Evolutionary conservation across 2,888 invertebrate species (phyloP).

Genomic region (Drosophila leonis): DNA sequence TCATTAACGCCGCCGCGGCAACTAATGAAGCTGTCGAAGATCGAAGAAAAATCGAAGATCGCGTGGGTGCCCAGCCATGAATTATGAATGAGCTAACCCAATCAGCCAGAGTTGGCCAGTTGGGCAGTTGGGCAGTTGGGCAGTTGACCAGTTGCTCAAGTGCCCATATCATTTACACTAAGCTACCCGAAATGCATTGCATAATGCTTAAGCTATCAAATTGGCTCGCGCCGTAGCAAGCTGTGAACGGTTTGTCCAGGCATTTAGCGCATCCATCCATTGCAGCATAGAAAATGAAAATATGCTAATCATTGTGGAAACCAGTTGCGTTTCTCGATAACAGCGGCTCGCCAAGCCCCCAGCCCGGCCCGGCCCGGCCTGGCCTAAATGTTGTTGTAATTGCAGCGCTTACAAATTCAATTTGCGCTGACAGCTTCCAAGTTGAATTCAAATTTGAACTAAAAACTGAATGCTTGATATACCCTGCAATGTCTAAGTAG

Average conservation of each 20-base stretch:
- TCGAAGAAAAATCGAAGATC: conserved; percentile 8
- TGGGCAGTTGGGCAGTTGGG: not conserved
- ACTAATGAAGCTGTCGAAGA: conserved; percentile 57
- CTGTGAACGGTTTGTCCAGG: conserved; percentile 28
- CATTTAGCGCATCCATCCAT: conserved; percentile 48
- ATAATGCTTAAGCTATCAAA: conserved; percentile 29
- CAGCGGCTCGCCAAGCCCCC: conserved; percentile 8
- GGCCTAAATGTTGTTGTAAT: conserved; percentile 9
- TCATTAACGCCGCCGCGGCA: conserved; percentile 16
- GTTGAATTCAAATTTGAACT: not conserved
- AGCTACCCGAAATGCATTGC: conserved; percentile 28
- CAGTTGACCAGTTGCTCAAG: conserved; percentile 5
- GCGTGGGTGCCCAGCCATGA: conserved; percentile 34
- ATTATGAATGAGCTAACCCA: conserved; percentile 40
- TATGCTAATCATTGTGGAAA: conserved; percentile 49
- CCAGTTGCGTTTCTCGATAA: conserved; percentile 39
- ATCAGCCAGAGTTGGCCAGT: conserved; percentile 16
- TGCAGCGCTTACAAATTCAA: conserved; percentile 5
- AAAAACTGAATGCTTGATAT: not conserved
- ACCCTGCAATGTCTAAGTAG: not conserved
- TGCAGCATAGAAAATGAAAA: conserved; percentile 45
- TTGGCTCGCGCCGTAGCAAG: not conserved
- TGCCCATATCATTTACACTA: conserved; percentile 17
- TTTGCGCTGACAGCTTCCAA: conserved; percentile 1
- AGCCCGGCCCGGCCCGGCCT: not conserved